Percentiles rank a stretch among this genome's conserved stretches.
These are phyloP conservation scores for Campylomormyrus tamandua DNA, from an alignment of 2,113 vertebrate genomes.

Conservation along the genomic window DNA sequence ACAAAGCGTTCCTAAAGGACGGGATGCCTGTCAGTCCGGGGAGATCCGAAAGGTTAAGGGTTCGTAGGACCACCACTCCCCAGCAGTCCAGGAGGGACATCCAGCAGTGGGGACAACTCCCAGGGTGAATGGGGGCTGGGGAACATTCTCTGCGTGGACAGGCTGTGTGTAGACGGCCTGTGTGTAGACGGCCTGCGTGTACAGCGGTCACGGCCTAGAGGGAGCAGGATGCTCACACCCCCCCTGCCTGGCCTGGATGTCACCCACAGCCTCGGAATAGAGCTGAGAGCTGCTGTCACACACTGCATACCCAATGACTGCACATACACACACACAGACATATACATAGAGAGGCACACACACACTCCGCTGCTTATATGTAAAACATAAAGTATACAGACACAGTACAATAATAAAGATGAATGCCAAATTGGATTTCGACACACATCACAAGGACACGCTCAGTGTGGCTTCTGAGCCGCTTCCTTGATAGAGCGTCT, in stretches of 20 bases:
- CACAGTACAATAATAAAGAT: background rate
- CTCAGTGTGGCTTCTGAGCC: slow-evolving; percentile 21
- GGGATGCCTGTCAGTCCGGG: background rate
- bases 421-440: background rate
- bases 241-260: background rate
- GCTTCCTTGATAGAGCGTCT: slow-evolving; percentile 18
- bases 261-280: background rate
- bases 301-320: slow-evolving; percentile 2
- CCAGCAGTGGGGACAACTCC: no score
- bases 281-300: slow-evolving; percentile 14
- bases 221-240: background rate
- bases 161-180: background rate
- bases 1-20: background rate
- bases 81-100: no score
- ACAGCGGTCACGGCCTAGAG: background rate
- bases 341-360: background rate
- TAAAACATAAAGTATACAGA: background rate
- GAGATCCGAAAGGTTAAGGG: background rate
- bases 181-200: background rate
- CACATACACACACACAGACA: background rate
- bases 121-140: background rate
- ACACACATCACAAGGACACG: background rate
- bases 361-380: background rate
- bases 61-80: background rate
- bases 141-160: background rate